Evolutionary conservation across 2,797 vertebrate genomes (phyloP), one percentile per base, ranked within the genome.

Genomic region (Hypotaenidia okinawae): DNA sequence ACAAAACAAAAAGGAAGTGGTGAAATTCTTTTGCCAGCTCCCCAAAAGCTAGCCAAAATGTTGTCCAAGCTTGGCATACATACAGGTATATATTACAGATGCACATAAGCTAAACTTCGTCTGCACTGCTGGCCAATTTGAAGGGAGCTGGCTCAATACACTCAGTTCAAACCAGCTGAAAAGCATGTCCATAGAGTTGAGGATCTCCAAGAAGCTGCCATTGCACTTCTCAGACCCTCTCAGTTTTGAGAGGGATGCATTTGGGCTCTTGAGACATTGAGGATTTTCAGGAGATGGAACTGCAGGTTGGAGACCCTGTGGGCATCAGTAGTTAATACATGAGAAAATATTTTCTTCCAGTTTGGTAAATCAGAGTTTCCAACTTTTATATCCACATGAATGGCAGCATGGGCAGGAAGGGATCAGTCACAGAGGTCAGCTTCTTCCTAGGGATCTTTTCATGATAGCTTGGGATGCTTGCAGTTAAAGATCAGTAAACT

Each of bases 1-100:
- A 94, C 74, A 84, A 81, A 93, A 78, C 57, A 70, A 77, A 91
- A 94, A 87, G 83, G 92, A 95, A 93, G 84, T 77, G 78, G 94
- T 80, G 77, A 94, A 54, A 70, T 61, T 73, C 69, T 61, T 88
- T 18, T 94, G 85, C 91, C 94, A 94, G 80, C 76, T 94, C 83
- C 37, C 55, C 70, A 91, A 77, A 94, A 95, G 82, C 63, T 93
- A 95, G 89, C 91, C 95, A 96, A 94, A 89, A 93, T 39, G 70
- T 79, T 95, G 91, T 91, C 92, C 87, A 94, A 79, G 74, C 37
- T 10, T 94, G 91, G 85, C 80, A 41, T 27, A 30, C 16, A 9
- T 16, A 51, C 89, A 93, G 63, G 39, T 54, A 16, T 76, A 55
- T 12, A 77, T 89, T 94, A 84, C 14, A 84, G 47, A 89, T 51